Evolutionary conservation across 2,113 vertebrate genomes (phyloP).

Genomic region (Corydoras sp.): DNA sequence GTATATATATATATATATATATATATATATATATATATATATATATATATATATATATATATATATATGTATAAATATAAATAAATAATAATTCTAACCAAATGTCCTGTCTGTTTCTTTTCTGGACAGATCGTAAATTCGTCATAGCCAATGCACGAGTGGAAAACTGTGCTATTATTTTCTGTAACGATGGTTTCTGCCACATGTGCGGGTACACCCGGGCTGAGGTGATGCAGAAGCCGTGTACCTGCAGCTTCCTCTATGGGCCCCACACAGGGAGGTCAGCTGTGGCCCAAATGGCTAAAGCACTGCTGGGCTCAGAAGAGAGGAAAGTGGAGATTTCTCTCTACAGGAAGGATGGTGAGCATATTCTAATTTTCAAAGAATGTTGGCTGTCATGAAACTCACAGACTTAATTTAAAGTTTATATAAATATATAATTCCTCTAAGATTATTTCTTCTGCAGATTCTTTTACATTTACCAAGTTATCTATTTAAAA

Average conservation of each 20-base stretch:
- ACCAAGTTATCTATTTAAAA: too few species aligned
- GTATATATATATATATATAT: too few species aligned
- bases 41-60: too few species aligned
- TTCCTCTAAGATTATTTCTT: too few species aligned
- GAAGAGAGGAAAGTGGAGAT: slow-evolving; percentile 90
- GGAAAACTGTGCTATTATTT: slow-evolving; percentile 89
- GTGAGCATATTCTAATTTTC: slow-evolving; percentile 56
- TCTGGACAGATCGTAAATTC: slow-evolving; percentile 78
- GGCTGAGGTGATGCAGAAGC: slow-evolving; percentile 86
- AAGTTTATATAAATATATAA: background rate
- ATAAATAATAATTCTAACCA: background rate
- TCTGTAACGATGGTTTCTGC: slow-evolving; percentile 89
- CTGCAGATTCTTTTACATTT: too few species aligned
- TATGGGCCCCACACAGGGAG: slow-evolving; percentile 80
- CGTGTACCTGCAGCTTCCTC: slow-evolving; percentile 87
- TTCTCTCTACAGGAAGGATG: slow-evolving; percentile 83
- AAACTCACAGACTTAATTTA: background rate
- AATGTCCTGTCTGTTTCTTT: background rate
- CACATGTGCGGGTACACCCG: slow-evolving; percentile 81
- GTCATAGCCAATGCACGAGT: slow-evolving; percentile 85
- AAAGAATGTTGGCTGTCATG: background rate
- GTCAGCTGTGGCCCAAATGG: slow-evolving; percentile 74
- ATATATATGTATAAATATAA: too few species aligned
- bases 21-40: too few species aligned
- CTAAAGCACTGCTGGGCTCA: slow-evolving; percentile 80